Percentiles rank a stretch among this genome's conserved stretches.
These are phyloP conservation scores for Chionodraco myersi DNA, from an alignment of 2,113 vertebrate genomes.

Conservation along the genomic window DNA sequence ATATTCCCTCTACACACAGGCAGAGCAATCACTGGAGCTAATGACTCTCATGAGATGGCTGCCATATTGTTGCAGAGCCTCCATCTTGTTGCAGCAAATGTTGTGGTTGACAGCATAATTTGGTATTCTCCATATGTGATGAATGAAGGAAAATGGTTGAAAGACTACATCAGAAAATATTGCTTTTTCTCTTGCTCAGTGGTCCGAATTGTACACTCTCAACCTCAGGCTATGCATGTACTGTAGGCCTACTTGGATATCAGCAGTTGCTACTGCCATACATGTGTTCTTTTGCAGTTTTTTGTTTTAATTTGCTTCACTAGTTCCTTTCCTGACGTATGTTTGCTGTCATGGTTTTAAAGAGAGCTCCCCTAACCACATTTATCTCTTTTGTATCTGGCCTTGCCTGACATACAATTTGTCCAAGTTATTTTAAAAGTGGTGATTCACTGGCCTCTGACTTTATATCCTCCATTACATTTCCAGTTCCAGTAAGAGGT, in stretches of 20 bases:
- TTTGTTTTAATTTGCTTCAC: background rate
- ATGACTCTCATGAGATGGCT: conserved; percentile 31
- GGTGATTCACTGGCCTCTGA: background rate
- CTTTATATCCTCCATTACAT: background rate
- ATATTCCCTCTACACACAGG: conserved; percentile 20
- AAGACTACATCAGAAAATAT: background rate
- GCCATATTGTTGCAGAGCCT: conserved; percentile 25
- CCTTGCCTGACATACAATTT: background rate
- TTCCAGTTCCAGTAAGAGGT: background rate
- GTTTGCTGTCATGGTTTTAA: background rate
- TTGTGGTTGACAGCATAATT: background rate
- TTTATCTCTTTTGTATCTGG: background rate
- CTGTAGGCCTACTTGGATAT: too few species aligned
- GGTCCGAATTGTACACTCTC: conserved; percentile 5
- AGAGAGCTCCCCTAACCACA: background rate
- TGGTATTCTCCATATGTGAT: background rate
- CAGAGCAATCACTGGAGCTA: conserved; percentile 28
- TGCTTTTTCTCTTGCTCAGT: background rate
- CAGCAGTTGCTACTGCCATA: background rate
- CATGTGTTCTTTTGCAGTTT: background rate
- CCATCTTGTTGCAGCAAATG: conserved; percentile 33
- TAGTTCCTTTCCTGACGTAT: background rate
- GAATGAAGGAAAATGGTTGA: background rate
- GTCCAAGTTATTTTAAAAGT: background rate
- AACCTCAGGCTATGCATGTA: background rate